phyloP scores from a whole-genome alignment of 1,140 invertebrate genomes.

The Eumaeus atala region DNA sequence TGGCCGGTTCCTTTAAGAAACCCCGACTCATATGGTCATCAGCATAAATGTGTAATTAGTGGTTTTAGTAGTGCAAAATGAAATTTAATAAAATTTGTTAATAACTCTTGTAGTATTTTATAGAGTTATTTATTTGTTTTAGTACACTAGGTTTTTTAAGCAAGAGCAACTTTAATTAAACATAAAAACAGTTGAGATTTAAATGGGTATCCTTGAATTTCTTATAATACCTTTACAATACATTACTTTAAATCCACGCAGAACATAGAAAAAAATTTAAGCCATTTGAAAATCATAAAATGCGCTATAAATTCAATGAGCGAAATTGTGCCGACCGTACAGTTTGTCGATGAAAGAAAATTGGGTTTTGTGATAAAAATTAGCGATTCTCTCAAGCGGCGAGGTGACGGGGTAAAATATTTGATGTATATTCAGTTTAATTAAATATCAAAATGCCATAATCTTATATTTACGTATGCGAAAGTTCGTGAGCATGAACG shows the following conservation, averaged over 20 bases:
- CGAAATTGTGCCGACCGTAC: conserved; percentile 1
- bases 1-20: conserved; percentile 4
- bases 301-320: conserved; percentile 1
- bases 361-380: too few relatives aligned
- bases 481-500: too few relatives aligned
- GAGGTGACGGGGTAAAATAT: not conserved
- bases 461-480: too few relatives aligned
- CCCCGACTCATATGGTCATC: not conserved
- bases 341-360: not conserved
- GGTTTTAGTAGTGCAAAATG: not conserved
- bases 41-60: not conserved
- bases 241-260: too few relatives aligned
- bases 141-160: too few relatives aligned
- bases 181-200: too few relatives aligned
- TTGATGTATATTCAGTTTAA: not conserved
- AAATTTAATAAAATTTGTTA: conserved; percentile 4
- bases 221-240: too few relatives aligned
- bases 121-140: too few relatives aligned
- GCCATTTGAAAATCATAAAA: conserved; percentile 8
- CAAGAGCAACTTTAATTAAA: too few relatives aligned
- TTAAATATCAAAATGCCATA: not conserved
- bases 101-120: too few relatives aligned
- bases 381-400: not conserved
- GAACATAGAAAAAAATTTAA: not conserved
- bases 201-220: too few relatives aligned